A percentile compares a stretch with the other conserved stretches of the same genome.
These are phyloP conservation scores for Arizona elegans DNA, from an alignment of 2,113 vertebrate genomes.

Conservation along the genomic window DNA sequence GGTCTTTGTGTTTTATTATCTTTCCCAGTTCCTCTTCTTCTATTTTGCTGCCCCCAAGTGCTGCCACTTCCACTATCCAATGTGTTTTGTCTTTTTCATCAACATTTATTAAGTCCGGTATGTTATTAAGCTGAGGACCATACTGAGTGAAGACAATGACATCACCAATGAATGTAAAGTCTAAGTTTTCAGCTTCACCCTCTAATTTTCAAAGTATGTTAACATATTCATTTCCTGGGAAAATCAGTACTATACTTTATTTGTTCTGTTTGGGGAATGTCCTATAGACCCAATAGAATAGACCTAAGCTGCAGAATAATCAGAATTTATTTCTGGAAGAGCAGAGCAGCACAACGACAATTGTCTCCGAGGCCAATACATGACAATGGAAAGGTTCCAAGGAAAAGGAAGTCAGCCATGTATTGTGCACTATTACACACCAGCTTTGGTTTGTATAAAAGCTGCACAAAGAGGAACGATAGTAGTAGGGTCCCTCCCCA, in stretches of 20 bases:
- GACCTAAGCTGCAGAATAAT: background rate
- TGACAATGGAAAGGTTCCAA: background rate
- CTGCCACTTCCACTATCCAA: background rate
- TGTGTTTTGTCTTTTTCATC: background rate
- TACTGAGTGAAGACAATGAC: background rate
- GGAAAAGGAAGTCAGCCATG: background rate
- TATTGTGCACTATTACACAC: background rate
- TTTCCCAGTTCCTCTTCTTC: background rate
- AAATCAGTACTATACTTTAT: background rate
- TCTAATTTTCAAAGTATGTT: background rate
- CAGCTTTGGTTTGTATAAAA: background rate
- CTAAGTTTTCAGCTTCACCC: background rate
- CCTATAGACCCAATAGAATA: background rate
- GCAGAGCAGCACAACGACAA: background rate
- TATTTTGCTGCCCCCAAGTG: background rate
- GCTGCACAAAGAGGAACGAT: background rate
- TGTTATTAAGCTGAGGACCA: background rate
- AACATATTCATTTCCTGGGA: background rate
- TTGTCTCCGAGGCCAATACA: background rate
- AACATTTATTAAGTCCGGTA: background rate
- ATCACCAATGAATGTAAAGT: background rate
- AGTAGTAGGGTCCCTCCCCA: background rate
- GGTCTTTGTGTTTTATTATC: background rate
- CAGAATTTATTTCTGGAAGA: background rate
- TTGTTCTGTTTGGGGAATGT: background rate